Percentiles rank a stretch among this genome's conserved stretches.
phyloP scores from a whole-genome alignment of 2,888 invertebrate genomes.

The Ceramica pisi region DNA sequence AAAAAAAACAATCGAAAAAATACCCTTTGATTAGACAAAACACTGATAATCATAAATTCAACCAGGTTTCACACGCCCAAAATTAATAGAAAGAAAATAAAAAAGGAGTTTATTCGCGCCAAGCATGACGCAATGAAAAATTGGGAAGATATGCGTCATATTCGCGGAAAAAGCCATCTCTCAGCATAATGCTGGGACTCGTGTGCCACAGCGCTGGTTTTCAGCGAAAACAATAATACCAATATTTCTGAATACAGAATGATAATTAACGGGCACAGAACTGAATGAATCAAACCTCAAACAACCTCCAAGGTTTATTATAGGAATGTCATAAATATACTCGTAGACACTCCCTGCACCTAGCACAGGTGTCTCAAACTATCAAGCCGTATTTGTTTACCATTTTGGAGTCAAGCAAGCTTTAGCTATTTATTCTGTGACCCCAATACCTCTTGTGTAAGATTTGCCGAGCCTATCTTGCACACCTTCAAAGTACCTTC shows the following conservation, averaged over 20 bases:
- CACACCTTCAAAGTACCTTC: constrained; percentile 4
- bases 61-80: too few relatives aligned
- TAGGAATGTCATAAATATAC: constrained; percentile 48
- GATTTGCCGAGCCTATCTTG: constrained; percentile 34
- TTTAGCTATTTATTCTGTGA: constrained; percentile 72
- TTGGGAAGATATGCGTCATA: too few relatives aligned
- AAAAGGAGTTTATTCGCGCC: too few relatives aligned
- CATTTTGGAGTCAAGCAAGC: constrained; percentile 60
- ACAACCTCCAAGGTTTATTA: constrained; percentile 19
- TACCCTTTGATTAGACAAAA: too few relatives aligned
- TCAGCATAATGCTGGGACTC: too few relatives aligned
- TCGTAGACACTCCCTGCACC: constrained; percentile 37
- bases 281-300: constrained; percentile 20
- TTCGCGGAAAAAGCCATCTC: too few relatives aligned
- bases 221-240: too few relatives aligned
- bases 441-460: constrained; percentile 74
- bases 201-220: too few relatives aligned
- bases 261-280: not conserved
- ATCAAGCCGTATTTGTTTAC: constrained; percentile 54
- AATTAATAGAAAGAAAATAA: too few relatives aligned
- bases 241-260: not conserved
- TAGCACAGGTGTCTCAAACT: constrained; percentile 36
- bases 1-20: too few relatives aligned
- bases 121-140: too few relatives aligned
- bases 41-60: too few relatives aligned